A percentile compares a stretch with the other conserved stretches of the same genome.
phyloP scores from a whole-genome alignment of 2,888 invertebrate genomes.

The Drosophila setosimentum region DNA sequence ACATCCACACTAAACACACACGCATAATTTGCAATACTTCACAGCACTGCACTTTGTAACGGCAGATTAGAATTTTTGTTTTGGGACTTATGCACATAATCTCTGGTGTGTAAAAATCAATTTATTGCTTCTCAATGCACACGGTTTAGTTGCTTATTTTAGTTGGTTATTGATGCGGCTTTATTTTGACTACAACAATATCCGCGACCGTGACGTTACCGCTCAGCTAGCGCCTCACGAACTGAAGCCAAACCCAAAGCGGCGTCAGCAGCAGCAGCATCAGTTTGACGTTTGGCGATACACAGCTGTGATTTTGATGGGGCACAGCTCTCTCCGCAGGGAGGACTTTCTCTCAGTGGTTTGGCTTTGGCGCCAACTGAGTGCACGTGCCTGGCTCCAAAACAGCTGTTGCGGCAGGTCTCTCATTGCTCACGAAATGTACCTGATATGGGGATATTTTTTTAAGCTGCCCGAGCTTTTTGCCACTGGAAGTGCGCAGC shows the following conservation, averaged over 20 bases:
- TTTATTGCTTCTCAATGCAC: slow-evolving; percentile 23
- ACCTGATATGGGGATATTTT: slow-evolving; percentile 43
- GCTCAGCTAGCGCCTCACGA: slow-evolving; percentile 77
- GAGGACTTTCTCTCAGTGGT: slow-evolving; percentile 38
- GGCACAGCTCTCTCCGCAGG: slow-evolving; percentile 28
- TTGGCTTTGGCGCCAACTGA: slow-evolving; percentile 63
- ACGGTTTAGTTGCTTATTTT: slow-evolving; percentile 20
- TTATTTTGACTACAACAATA: slow-evolving; percentile 9
- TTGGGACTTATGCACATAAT: not conserved
- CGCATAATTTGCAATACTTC: not conserved
- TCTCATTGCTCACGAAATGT: slow-evolving; percentile 7
- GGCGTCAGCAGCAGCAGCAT: slow-evolving; percentile 54
- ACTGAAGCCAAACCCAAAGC: slow-evolving; percentile 51
- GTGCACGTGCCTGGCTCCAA: slow-evolving; percentile 53
- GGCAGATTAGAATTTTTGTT: slow-evolving; percentile 1
- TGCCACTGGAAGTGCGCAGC: slow-evolving; percentile 49
- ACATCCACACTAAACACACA: not conserved
- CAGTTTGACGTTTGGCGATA: slow-evolving; percentile 64
- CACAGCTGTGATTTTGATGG: slow-evolving; percentile 67
- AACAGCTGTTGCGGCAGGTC: slow-evolving; percentile 63
- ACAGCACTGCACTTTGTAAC: not conserved
- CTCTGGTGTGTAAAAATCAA: slow-evolving; percentile 13
- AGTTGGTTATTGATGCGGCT: slow-evolving; percentile 9
- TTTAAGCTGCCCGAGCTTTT: slow-evolving; percentile 9
- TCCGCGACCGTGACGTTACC: slow-evolving; percentile 64